Evolutionary conservation across 1,140 invertebrate genomes (phyloP), one percentile per base, ranked within the genome.

Genomic region (Ceratitis capitata): DNA sequence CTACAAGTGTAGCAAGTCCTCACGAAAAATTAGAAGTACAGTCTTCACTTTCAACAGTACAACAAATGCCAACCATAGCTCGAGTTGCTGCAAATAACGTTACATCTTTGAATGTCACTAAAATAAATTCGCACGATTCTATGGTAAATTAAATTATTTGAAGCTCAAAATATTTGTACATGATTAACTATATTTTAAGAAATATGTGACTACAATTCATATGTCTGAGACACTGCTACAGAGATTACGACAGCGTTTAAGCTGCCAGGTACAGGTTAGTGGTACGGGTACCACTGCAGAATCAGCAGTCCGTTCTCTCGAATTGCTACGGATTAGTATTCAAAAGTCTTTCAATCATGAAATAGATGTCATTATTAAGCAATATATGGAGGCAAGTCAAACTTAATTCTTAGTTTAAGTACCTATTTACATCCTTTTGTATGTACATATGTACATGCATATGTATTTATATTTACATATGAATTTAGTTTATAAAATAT

Each of bases 301-400:
- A 87, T 91, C 94, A 29, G 92, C 93, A 19, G 94, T 92, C 89
- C 87, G 94, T 87, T 94, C 94, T 2, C 87, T 95, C 51, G 94
- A 95, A 88, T 87, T 95, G 9, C 88, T 95, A 14, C 89, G 95
- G 56, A 94, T 94, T 87, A 94, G 93, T 88, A 89, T 95, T 53
- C 95, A 95, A 88, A 91, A 92, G 82, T 91, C 91, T 19, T 94
- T 95, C 47, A 95, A 95, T 89, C 93, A 94, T 87, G 95, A 95
- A 87, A 93, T 95, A 56, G 93, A 95, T 88, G 90, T 90, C 19
- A 92, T 95, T 14, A 92, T 95, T 56, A 92, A 94, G 84, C 93
- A 93, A 85, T 95, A 94, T 87, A 90, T 94, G 83, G 93, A 95
- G 84, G 94, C 95, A 86, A 35, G 86, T 84, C 10, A 26, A 42